Percentiles rank a stretch among this genome's conserved stretches.
Evolutionary conservation across 2,113 vertebrate species (phyloP).

Genomic region (Alligator sinensis): DNA sequence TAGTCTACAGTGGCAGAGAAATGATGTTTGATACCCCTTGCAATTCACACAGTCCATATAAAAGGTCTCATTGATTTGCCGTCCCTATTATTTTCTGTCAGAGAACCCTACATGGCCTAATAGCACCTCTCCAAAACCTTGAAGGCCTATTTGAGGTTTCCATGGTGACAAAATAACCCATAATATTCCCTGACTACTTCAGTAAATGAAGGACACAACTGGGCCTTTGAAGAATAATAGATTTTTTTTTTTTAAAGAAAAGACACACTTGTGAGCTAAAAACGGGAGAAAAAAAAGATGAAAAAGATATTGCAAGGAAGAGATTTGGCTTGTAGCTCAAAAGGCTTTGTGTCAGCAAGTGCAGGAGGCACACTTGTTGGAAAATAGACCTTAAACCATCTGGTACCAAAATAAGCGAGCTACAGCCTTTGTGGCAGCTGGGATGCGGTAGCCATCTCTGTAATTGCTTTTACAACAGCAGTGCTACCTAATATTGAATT

Average conservation of each 20-base stretch:
- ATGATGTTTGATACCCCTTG: slow-evolving; percentile 65
- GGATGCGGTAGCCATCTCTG: slow-evolving; percentile 58
- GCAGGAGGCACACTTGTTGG: slow-evolving; percentile 69
- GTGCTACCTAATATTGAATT: slow-evolving; percentile 47
- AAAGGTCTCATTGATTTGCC: slow-evolving; percentile 77
- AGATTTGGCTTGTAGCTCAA: slow-evolving; percentile 67
- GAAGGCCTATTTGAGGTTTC: slow-evolving; percentile 74
- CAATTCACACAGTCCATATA: slow-evolving; percentile 58
- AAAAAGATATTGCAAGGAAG: slow-evolving; percentile 61
- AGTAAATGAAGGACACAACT: slow-evolving; percentile 64
- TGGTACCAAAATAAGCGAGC: slow-evolving; percentile 62
- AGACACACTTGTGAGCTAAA: slow-evolving; percentile 54
- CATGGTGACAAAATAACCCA: slow-evolving; percentile 73
- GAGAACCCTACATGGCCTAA: slow-evolving; percentile 55
- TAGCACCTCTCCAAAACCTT: slow-evolving; percentile 70
- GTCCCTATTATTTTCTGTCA: slow-evolving; percentile 68
- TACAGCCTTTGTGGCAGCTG: slow-evolving; percentile 49
- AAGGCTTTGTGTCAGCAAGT: slow-evolving; percentile 62
- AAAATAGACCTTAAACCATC: slow-evolving; percentile 69
- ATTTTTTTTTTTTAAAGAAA: slow-evolving; percentile 52
- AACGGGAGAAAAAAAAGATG: not conserved
- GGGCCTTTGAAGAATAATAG: slow-evolving; percentile 65
- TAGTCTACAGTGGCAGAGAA: slow-evolving; percentile 65
- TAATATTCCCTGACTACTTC: slow-evolving; percentile 71
- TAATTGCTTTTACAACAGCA: slow-evolving; percentile 55